phyloP scores from a whole-genome alignment of 2,113 vertebrate species.

The Callocephalon fimbriatum region DNA sequence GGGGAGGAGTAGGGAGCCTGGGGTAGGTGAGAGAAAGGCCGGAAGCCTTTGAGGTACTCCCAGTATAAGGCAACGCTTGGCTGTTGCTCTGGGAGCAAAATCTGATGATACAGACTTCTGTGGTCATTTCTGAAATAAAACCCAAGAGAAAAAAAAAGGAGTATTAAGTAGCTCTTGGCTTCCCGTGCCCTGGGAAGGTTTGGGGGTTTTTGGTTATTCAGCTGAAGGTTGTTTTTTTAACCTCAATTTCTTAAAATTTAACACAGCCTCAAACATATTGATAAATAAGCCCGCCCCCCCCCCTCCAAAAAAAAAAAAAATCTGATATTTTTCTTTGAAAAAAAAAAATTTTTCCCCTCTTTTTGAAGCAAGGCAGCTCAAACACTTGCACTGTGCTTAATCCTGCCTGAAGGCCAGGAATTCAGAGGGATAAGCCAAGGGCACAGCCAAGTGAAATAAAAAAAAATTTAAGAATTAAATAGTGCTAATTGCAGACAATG shows the following conservation, averaged over 20 bases:
- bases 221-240: not conserved
- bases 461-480: not conserved
- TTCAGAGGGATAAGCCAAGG: slow-evolving; percentile 46
- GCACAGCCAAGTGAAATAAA: slow-evolving; percentile 21
- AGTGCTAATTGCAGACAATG: not conserved
- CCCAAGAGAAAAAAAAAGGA: not conserved
- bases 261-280: not conserved
- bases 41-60: slow-evolving; percentile 8
- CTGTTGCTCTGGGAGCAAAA: slow-evolving; percentile 25
- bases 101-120: not conserved
- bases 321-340: slow-evolving; percentile 7
- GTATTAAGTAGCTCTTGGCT: not conserved
- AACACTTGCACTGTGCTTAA: not conserved
- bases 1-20: not conserved
- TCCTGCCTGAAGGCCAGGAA: slow-evolving; percentile 34
- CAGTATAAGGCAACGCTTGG: not conserved
- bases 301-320: not conserved
- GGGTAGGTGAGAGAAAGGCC: not conserved
- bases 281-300: not conserved
- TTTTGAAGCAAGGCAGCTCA: not conserved
- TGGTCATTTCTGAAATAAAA: slow-evolving; percentile 22
- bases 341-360: not conserved
- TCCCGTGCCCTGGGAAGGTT: not conserved
- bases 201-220: not conserved
- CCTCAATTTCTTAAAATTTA: not conserved